Evolutionary conservation across 1,140 invertebrate species (phyloP).

Genomic region (Mercenaria mercenaria): DNA sequence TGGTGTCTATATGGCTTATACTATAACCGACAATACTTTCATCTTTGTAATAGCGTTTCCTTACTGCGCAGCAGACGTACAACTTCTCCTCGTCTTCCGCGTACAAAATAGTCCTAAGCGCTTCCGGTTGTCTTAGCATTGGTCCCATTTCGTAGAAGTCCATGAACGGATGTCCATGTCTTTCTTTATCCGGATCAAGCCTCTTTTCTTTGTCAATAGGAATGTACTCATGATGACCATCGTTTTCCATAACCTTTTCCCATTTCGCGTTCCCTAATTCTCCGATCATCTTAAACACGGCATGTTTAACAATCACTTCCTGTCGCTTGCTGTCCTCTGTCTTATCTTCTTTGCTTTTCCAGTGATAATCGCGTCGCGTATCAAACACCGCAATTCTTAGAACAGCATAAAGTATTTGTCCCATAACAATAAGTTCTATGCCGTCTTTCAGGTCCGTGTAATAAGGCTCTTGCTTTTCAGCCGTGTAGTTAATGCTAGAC

Average conservation of each 20-base stretch:
- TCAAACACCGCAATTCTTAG: neutral
- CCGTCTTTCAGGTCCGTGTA: neutral
- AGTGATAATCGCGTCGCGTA: neutral
- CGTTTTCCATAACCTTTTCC: neutral
- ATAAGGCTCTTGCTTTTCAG: no score
- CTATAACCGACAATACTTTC: neutral
- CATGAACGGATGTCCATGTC: neutral
- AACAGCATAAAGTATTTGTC: slow-evolving; percentile 29
- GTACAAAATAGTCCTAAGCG: neutral
- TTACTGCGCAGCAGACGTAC: neutral
- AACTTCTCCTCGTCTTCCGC: slow-evolving; percentile 9
- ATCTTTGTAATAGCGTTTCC: slow-evolving; percentile 11
- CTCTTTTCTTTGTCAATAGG: slow-evolving; percentile 1
- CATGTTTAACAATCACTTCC: neutral
- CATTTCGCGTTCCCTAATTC: neutral
- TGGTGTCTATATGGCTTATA: neutral
- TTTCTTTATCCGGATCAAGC: neutral
- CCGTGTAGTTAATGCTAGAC: no score
- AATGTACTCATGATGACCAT: neutral
- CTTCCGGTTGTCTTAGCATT: neutral
- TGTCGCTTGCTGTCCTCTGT: neutral
- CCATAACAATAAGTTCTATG: slow-evolving; percentile 30
- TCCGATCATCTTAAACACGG: slow-evolving; percentile 1
- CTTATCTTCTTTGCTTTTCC: neutral
- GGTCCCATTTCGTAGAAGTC: neutral